Base-by-base conservation (phyloP, 2,113 vertebrate species). In the Hydropotes inermis region DNA sequence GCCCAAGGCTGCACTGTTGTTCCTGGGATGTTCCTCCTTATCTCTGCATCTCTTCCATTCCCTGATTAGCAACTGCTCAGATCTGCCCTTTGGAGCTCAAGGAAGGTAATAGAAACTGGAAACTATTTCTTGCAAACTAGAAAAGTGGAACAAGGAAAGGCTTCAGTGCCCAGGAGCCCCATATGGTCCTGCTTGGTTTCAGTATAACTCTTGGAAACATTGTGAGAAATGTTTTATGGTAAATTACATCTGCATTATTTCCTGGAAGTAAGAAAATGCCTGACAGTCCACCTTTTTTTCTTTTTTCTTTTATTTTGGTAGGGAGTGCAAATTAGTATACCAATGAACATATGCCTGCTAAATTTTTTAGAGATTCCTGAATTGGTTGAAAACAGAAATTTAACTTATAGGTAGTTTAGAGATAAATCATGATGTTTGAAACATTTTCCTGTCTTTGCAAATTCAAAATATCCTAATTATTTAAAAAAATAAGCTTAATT, bases 201-300 rank as follows among this genome's bases (percentile, higher is more conserved):
- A 36, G 21, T 13, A 25, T 74, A 17, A 67, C 30, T 88, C 23
- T 70, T 36, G 11, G 39, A 43, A 89, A 85, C 52, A 79, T 17
- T 60, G 4, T 47, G 45, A 55, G 58, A 82, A 64, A 1, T n/a
- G 54, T 88, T 95, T 95, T 55, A 12, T 60, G 12, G 19, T 30
- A 39, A 79, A 52, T 86, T 85, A 81, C 19, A 54, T 54, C 50
- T 89, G 10, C 43, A 87, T 92, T 64, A 74, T 82, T 94, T 94
- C 14, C 23, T 87, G 8, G 1, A 45, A 76, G 39, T 92, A 57
- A 61, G 1, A 97, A 78, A 79, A 4, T 70, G 14, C 17, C 8
- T 12, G 11, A 55, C 8, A 6, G 2, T 9, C 16, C 6, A 1
- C 7, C 14, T 81, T 16, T 57, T 23, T 27, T 47, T 43, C 27